Conservation (phyloP, 2,888 invertebrate species). For the Philereme vetulata region DNA sequence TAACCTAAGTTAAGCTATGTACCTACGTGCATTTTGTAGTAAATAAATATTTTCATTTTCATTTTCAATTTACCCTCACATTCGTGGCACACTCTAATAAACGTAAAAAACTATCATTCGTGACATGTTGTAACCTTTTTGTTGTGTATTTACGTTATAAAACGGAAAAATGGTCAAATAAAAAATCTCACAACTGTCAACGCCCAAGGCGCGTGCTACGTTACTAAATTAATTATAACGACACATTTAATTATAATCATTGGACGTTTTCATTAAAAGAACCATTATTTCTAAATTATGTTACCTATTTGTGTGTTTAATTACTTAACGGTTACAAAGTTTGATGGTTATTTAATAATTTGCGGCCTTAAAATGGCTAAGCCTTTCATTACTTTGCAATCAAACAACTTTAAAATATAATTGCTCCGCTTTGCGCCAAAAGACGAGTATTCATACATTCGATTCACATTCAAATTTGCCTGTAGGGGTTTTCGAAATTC, state of each 20-base stretch:
- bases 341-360: conserved; percentile 12
- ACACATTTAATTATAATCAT: conserved; percentile 67
- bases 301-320: conserved; percentile 35
- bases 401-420: conserved; percentile 5
- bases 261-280: conserved; percentile 62
- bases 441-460: conserved; percentile 13
- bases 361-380: conserved; percentile 4
- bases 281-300: conserved; percentile 35
- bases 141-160: neutral
- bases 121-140: no score
- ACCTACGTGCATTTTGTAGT: no score
- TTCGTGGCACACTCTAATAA: no score
- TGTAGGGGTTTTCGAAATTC: conserved; percentile 21
- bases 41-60: no score
- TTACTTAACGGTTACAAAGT: conserved; percentile 33
- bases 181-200: conserved; percentile 36
- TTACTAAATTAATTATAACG: conserved; percentile 57
- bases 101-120: no score
- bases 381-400: conserved; percentile 14
- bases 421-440: conserved; percentile 4
- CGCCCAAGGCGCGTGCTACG: conserved; percentile 37
- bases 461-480: conserved; percentile 14
- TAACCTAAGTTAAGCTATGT: no score
- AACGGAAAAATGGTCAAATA: conserved; percentile 12
- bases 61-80: no score